Conservation (phyloP, 2,888 invertebrate species). For the Agonopterix heracliana region DNA sequence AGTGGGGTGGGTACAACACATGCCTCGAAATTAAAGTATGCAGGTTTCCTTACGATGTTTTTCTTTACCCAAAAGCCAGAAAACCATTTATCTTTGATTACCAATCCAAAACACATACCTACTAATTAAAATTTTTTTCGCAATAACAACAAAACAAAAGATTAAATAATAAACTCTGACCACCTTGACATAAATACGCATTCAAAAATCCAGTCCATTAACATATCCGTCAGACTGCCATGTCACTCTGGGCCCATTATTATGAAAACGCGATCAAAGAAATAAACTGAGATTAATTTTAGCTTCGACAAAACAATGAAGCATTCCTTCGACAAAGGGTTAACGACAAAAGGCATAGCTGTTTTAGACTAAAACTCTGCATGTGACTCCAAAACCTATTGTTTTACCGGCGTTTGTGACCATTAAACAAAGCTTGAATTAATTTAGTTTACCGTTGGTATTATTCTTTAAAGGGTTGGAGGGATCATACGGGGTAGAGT, state of each 20-base stretch:
- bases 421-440: constrained; percentile 58
- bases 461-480: background rate
- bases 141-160: background rate
- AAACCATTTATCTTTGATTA: background rate
- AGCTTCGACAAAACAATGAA: constrained; percentile 61
- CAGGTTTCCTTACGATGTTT: no score
- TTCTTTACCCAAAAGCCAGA: no score
- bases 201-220: constrained; percentile 32
- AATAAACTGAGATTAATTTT: constrained; percentile 71
- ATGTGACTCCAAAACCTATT: constrained; percentile 65
- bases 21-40: no score
- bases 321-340: constrained; percentile 50
- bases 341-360: constrained; percentile 48
- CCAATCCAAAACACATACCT: background rate
- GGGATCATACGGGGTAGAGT: background rate
- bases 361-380: constrained; percentile 71
- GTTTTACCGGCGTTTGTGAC: constrained; percentile 57
- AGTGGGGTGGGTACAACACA: no score
- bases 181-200: constrained; percentile 10
- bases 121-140: background rate
- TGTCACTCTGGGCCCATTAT: constrained; percentile 55
- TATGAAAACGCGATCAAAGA: constrained; percentile 62
- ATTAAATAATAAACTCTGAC: background rate
- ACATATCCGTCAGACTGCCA: constrained; percentile 56
- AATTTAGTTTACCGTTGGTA: constrained; percentile 40